A percentile compares a stretch with the other conserved stretches of the same genome.
These are phyloP conservation scores for Asteroscopus sphinx DNA, from an alignment of 2,888 invertebrate species.

Conservation along the genomic window DNA sequence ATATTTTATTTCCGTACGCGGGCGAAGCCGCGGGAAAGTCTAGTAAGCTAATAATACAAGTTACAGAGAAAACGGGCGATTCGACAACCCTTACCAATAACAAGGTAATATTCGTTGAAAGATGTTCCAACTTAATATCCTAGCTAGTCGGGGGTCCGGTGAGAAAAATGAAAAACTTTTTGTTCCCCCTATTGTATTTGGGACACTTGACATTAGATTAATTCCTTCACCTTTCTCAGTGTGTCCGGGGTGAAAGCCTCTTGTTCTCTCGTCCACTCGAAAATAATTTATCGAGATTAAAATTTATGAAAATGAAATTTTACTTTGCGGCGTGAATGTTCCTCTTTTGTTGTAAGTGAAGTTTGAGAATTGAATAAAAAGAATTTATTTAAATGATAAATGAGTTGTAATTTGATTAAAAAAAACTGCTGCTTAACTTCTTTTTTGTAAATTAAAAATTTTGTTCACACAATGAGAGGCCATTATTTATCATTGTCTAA, in stretches of 20 bases:
- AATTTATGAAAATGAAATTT: constrained; percentile 72
- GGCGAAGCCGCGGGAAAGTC: no score
- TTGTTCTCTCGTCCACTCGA: constrained; percentile 65
- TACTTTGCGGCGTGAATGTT: constrained; percentile 61
- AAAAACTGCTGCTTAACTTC: constrained; percentile 13
- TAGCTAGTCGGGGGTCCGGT: constrained; percentile 38
- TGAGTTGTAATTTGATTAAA: constrained; percentile 38
- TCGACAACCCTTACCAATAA: constrained; percentile 29
- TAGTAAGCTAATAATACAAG: neutral
- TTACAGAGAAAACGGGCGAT: constrained; percentile 8
- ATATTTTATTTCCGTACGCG: no score
- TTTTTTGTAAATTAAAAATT: constrained; percentile 30
- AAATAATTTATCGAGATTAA: constrained; percentile 74
- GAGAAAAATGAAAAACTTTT: constrained; percentile 67
- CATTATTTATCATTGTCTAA: constrained; percentile 7
- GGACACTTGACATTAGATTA: constrained; percentile 71
- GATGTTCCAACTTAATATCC: constrained; percentile 46
- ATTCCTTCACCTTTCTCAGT: constrained; percentile 69
- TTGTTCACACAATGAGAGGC: neutral
- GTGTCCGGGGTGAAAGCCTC: constrained; percentile 58
- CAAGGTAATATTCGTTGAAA: constrained; percentile 43
- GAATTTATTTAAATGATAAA: constrained; percentile 47
- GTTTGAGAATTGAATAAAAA: constrained; percentile 47
- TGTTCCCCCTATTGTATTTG: constrained; percentile 66
- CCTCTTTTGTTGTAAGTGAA: constrained; percentile 56